Percentiles rank a stretch among this genome's conserved stretches.
Conservation (phyloP, 2,888 invertebrate species). For the Proisotoma minuta region DNA sequence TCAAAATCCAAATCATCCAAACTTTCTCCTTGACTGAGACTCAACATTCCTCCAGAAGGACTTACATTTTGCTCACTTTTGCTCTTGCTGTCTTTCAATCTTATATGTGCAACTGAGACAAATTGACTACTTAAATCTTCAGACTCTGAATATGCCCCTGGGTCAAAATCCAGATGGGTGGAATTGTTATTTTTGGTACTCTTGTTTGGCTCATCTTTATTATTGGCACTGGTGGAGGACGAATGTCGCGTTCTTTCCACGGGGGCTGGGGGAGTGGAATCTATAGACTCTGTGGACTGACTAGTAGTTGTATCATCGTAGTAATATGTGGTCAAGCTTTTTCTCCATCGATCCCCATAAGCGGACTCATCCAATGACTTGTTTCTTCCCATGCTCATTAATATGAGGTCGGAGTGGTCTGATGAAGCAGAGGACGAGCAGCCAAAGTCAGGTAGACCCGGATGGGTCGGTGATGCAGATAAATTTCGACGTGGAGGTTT, state of each 20-base stretch:
- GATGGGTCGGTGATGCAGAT: slow-evolving; percentile 78
- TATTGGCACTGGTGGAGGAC: slow-evolving; percentile 46
- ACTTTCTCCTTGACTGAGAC: slow-evolving; percentile 28
- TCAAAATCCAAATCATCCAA: slow-evolving; percentile 38
- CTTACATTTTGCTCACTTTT: slow-evolving; percentile 47
- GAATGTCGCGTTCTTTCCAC: slow-evolving; percentile 35
- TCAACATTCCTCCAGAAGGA: slow-evolving; percentile 36
- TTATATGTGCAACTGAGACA: slow-evolving; percentile 46
- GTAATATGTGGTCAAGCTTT: slow-evolving; percentile 44
- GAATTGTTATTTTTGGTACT: too few species aligned
- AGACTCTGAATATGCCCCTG: slow-evolving; percentile 40
- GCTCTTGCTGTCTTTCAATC: slow-evolving; percentile 47
- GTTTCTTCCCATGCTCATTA: slow-evolving; percentile 51
- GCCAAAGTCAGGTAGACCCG: slow-evolving; percentile 50
- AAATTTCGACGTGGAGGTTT: slow-evolving; percentile 82
- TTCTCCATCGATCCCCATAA: slow-evolving; percentile 45
- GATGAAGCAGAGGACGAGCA: slow-evolving; percentile 43
- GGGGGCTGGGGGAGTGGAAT: slow-evolving; percentile 41
- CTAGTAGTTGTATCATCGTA: too few species aligned
- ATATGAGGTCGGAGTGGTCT: slow-evolving; percentile 61
- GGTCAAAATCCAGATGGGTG: slow-evolving; percentile 35
- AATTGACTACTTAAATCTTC: slow-evolving; percentile 37
- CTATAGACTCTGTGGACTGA: slow-evolving; percentile 46
- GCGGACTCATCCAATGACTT: slow-evolving; percentile 45
- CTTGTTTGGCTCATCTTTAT: slow-evolving; percentile 7